Conservation (phyloP, 2,113 vertebrate genomes). For the Microtus ochrogaster region DNA sequence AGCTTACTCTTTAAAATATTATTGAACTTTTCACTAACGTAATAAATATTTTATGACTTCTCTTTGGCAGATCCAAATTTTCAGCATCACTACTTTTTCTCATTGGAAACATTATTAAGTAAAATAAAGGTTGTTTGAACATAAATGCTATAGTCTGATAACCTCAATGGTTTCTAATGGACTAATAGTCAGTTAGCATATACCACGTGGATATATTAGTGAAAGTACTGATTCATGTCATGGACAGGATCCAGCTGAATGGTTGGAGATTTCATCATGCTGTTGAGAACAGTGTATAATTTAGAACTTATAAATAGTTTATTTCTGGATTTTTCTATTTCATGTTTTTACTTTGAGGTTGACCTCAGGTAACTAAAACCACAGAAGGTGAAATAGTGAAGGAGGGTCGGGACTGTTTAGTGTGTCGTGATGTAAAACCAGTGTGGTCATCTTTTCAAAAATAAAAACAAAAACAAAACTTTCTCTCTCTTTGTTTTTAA, state of each 20-base stretch:
- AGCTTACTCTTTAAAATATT: not conserved
- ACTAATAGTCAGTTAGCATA: not conserved
- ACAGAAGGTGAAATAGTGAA: not conserved
- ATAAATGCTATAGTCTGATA: not conserved
- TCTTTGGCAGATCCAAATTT: not conserved
- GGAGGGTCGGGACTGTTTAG: not conserved
- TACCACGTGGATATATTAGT: not conserved
- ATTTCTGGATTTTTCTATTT: conserved; percentile 18
- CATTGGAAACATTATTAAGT: not conserved
- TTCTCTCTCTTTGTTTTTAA: conserved; percentile 51
- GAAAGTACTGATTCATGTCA: not conserved
- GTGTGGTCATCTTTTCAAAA: not conserved
- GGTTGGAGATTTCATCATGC: not conserved
- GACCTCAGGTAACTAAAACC: not conserved
- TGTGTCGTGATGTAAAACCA: not conserved
- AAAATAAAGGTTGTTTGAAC: conserved; percentile 14
- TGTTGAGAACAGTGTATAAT: not conserved
- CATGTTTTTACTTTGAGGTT: not conserved
- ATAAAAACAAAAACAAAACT: not conserved
- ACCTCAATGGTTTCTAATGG: not conserved
- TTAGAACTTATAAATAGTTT: not conserved
- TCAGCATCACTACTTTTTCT: not conserved
- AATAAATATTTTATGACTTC: not conserved
- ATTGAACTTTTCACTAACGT: conserved; percentile 9
- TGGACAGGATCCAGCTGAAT: not conserved